Base-by-base conservation (phyloP, 1,140 invertebrate species). In the Chelonus insularis region DNA sequence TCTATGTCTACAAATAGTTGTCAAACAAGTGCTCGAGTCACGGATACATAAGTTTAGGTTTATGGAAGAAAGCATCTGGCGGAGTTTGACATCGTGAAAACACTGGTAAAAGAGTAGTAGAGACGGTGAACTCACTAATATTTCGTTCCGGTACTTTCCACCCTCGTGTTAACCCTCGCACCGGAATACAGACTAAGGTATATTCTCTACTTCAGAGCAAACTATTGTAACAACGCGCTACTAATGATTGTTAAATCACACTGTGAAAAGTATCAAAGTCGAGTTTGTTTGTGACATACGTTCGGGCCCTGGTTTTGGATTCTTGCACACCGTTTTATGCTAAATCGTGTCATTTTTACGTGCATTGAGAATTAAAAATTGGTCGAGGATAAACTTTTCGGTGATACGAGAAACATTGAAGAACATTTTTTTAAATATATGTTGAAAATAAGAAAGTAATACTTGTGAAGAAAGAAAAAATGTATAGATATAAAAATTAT, bases 231-330 rank as follows among this genome's bases (percentile, higher is more conserved):
- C 9, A 37, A n/a, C 29, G 29, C 16, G 9, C 4, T 52, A 37
- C 48, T 60, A 60, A 60, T 60, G 58, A 60, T 60, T 60, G 58
- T 60, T 60, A 60, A 60, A 60, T 60, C 48, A 34, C 57, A 21
- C 37, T 34, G 47, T 12, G 37, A 21, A 50, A 60, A 60, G 58
- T 60, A 60, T 60, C 48, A 60, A 60, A 60, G 58, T 60, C 58
- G 48, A 60, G 21, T 60, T 60, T 60, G 58, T 60, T 60, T 52
- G 29, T 34, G 36, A 60, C 48, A 52, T 37, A 43, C 48, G 34
- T 60, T 52, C 25, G 14, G 21, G 23, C 45, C 32, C 34, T 37
- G 39, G 9, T 18, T 43, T 16, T 5, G 4, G n/a, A 39, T 11
- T 16, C 16, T 8, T 14, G 41, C 2, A 16, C 16, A 14, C 16